Evolutionary conservation across 64 coral and sea anemone species (phyloP), one percentile per base, ranked within the genome.

Genomic region (Anthopleura sola): DNA sequence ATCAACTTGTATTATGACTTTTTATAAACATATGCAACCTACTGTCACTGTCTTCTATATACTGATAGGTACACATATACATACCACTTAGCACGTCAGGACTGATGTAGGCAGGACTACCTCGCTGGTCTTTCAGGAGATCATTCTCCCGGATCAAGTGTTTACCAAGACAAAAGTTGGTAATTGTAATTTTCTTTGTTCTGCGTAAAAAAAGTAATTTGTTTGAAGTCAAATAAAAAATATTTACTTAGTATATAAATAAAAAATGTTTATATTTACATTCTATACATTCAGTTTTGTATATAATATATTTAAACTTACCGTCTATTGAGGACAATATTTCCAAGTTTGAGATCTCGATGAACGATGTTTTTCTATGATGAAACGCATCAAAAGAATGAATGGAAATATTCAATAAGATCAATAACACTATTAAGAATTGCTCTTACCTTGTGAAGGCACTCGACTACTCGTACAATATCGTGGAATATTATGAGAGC

Each of bases 321-420:
- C 96, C 97, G 92, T 75, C 93, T 90, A 92, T 99, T 99, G 17
- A 99, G 82, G 15, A 99, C 97, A 87, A 99, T 95, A 55, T 99
- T 99, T 47, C 97, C 97, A 90, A 99, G 93, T 71, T 99, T 99
- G 60, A 99, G 85, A 78, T 99, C 97, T 90, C 97, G 91, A 86
- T 99, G 97, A 76, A 99, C 97, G 86, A 99, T 99, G 69, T 99
- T 99, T 92, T 91, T 99, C 97, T 99, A 75, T 44, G 9, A 57
- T 47, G 77, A 51, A 55, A 44, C 40, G 40, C 40, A 44, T 44
- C 40, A 44, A 44, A 44, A 44, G 40, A 44, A 24, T 10, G 39
- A 4, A 49, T 83, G 21, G 5, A 36, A 6, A 51, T 51, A 51
- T 51, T 51, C 1, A 5, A 51, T 51, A 5, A 1, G 49, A 15